These are phyloP conservation scores for Brassicogethes aeneus DNA, from an alignment of 2,888 invertebrate species.

Conservation along the genomic window DNA sequence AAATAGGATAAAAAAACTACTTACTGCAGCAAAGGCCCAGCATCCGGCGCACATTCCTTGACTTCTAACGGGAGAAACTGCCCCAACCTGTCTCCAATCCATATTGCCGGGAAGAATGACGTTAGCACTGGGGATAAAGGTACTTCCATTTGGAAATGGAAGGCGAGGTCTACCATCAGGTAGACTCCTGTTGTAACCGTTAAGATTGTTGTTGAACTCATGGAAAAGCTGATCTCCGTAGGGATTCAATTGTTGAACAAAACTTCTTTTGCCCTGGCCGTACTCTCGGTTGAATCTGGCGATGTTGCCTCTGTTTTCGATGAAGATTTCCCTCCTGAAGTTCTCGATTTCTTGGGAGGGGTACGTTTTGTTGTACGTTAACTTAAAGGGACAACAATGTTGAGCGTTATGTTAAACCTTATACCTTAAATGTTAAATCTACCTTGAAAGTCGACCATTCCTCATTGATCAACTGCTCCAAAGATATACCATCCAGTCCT, in stretches of 20 bases:
- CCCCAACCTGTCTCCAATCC: conserved; percentile 37
- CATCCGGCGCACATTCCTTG: conserved; percentile 37
- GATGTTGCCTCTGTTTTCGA: conserved; percentile 35
- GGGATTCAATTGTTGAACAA: conserved; percentile 32
- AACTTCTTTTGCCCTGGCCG: conserved; percentile 27
- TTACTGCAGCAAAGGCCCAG: conserved; percentile 39
- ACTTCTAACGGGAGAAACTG: conserved; percentile 33
- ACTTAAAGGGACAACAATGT: conserved; percentile 18
- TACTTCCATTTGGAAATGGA: conserved; percentile 18
- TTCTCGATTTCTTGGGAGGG: conserved; percentile 26
- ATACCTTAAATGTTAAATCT: too few relatives aligned
- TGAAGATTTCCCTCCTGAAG: conserved; percentile 33
- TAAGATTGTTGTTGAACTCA: conserved; percentile 33
- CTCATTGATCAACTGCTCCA: conserved; percentile 55
- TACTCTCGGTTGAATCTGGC: conserved; percentile 33
- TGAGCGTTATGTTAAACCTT: neutral
- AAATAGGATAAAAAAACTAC: too few relatives aligned
- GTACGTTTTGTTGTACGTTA: conserved; percentile 34
- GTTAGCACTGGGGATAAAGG: conserved; percentile 34
- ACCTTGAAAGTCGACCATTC: conserved; percentile 71
- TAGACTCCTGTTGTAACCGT: conserved; percentile 37
- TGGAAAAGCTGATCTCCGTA: conserved; percentile 35
- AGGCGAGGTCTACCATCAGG: too few relatives aligned
- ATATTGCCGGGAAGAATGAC: conserved; percentile 31
- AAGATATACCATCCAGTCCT: too few relatives aligned